Conservation (phyloP, 2,797 vertebrate genomes). For the Chrysocyon brachyurus region DNA sequence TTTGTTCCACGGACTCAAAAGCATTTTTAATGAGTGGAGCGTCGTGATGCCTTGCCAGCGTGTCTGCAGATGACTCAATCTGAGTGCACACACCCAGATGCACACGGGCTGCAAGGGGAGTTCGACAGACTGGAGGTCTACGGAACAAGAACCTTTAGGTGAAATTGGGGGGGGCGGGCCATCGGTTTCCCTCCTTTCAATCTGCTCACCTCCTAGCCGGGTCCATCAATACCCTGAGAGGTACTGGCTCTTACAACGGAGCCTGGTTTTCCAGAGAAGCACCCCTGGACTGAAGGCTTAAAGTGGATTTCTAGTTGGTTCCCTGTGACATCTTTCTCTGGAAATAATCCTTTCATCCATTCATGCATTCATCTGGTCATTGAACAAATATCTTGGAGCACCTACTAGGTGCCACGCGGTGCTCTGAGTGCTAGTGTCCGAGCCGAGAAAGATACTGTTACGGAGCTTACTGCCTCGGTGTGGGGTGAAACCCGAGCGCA, state of each 20-base stretch:
- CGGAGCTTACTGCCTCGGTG: not conserved
- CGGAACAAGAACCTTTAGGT: not conserved
- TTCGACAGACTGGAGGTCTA: not conserved
- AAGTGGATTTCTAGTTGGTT: not conserved
- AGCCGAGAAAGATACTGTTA: not conserved
- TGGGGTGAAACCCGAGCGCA: not conserved
- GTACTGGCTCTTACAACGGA: not conserved
- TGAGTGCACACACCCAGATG: not conserved
- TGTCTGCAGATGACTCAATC: conserved; percentile 73
- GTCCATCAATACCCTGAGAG: not conserved
- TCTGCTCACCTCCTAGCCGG: not conserved
- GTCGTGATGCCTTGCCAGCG: not conserved
- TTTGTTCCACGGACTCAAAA: conserved; percentile 64
- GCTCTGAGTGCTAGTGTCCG: not conserved
- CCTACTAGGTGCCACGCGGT: not conserved
- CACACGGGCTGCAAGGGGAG: not conserved
- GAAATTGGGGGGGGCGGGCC: not conserved
- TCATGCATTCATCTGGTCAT: not conserved
- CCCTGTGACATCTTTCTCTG: not conserved
- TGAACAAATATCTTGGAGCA: not conserved
- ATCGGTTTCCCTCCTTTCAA: not conserved
- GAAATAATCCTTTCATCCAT: conserved; percentile 1
- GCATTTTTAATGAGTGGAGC: conserved; percentile 72
- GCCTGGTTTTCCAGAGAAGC: not conserved
- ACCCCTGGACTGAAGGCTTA: not conserved